phyloP scores from a whole-genome alignment of 2,113 vertebrate species.

The Dinomys branickii region DNA sequence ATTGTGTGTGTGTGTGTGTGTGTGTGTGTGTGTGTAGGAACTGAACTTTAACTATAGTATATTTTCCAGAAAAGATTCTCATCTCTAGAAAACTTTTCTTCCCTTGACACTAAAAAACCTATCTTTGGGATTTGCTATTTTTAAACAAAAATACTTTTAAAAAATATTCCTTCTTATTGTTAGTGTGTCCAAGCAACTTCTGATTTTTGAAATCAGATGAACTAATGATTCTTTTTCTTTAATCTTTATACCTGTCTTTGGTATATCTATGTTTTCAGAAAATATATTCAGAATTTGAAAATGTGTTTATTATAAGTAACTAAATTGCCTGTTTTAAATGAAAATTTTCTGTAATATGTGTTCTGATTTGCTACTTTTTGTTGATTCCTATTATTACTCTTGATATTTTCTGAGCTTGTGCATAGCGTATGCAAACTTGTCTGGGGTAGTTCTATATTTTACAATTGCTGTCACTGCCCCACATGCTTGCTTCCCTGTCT shows the following conservation, averaged over 20 bases:
- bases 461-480: neutral
- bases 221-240: neutral
- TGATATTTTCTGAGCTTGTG: neutral
- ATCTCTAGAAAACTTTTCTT: neutral
- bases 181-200: neutral
- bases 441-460: neutral
- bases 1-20: too few relatives aligned
- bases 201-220: neutral
- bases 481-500: neutral
- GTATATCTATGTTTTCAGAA: neutral
- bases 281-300: conserved; percentile 6
- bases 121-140: neutral
- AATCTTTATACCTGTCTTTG: neutral
- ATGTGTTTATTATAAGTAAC: neutral
- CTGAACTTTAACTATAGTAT: neutral
- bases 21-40: neutral
- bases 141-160: neutral
- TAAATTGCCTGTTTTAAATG: neutral
- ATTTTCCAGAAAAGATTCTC: conserved; percentile 12
- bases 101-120: neutral
- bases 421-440: neutral
- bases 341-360: neutral
- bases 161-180: neutral
- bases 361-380: neutral
- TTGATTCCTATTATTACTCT: neutral